Base-by-base conservation (phyloP, 92 coral and sea anemone genomes). In the Porites divaricata region DNA sequence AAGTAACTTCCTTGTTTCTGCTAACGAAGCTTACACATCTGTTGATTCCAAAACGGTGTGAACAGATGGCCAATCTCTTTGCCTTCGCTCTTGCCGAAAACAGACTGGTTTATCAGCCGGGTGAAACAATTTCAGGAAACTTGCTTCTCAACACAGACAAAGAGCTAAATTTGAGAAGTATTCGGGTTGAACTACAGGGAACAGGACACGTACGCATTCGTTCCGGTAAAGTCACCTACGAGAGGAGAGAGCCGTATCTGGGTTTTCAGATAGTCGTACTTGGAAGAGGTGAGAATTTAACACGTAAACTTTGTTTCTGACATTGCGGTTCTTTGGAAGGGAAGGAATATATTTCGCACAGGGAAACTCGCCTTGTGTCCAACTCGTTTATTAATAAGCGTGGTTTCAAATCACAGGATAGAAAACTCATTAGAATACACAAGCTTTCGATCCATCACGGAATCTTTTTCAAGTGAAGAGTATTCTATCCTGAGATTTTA, bases 131-230 rank as follows among this genome's bases (percentile, higher is more conserved):
- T 72, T 72, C 50, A 3, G 86, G 86, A 10, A 77, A 14, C 48
- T 23, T 82, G 63, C 67, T 82, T 17, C 79, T 82, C 50, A 82
- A 82, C 79, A 82, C 79, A 2, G 79, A 82, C 79, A 63, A 82
- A 12, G 86, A 72, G 19, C 64, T 72, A 4, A 82, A 50, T 16
- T 9, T 82, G 14, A 74, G 86, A 61, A 61, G 77, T 41, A 61
- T 82, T 62, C 86, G 79, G 9, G 72, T 82, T 59, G 79, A 72
- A 28, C 79, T 82, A 0, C 79, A 82, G 4, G 86, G 86, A 49
- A 14, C 62, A 25, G 86, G 86, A 2, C 70, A 72, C 24, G 86
- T 72, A 24, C 17, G 86, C 10, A 82, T 82, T 82, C 86, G 79
- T 63, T 82, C 86, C 6, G 86, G 86, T 41, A 82, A 62, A 82